Conservation (phyloP, 2,797 vertebrate genomes). For the Coracias cyanogaster region DNA sequence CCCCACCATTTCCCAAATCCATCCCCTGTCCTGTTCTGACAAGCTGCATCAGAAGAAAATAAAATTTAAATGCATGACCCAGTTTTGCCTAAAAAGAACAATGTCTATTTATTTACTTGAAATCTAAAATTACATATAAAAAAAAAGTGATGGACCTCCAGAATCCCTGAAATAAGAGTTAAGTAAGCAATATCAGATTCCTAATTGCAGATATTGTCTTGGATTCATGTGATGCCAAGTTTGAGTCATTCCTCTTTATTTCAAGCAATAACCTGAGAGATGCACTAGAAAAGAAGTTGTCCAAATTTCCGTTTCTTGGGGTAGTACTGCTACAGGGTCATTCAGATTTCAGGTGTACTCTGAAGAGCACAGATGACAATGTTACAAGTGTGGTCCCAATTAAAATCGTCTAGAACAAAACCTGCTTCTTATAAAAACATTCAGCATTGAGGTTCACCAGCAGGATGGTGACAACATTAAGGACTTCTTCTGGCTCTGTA, state of each 20-base stretch:
- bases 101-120: neutral
- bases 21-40: neutral
- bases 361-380: neutral
- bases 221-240: neutral
- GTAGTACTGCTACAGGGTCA: neutral
- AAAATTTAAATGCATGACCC: neutral
- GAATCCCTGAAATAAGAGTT: neutral
- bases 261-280: neutral
- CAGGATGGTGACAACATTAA: neutral
- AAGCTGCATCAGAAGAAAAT: neutral
- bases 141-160: neutral
- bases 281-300: neutral
- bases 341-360: neutral
- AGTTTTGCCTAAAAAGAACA: neutral
- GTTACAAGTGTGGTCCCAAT: neutral
- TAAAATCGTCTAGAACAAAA: neutral
- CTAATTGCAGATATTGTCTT: neutral
- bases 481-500: neutral
- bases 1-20: neutral
- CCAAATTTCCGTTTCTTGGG: neutral
- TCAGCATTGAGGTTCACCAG: neutral
- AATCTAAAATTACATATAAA: neutral
- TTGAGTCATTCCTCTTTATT: neutral
- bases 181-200: neutral
- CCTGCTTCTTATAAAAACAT: neutral